Evolutionary conservation across 2,113 vertebrate species (phyloP).

Genomic region (Bufo gargarizans): DNA sequence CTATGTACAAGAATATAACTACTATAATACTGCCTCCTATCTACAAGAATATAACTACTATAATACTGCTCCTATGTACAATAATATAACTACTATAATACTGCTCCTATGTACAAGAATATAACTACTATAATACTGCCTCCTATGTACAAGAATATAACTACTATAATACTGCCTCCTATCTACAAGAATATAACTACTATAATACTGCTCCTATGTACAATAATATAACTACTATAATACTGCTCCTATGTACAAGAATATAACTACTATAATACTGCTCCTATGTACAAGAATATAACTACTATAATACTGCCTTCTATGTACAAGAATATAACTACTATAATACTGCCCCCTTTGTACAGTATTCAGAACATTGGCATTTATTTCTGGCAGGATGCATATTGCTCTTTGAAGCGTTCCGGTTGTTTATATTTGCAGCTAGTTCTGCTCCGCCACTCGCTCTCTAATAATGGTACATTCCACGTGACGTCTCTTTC

Average conservation of each 20-base stretch:
- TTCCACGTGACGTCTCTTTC: not conserved
- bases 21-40: slow-evolving; percentile 4
- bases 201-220: not conserved
- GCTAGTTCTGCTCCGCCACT: not conserved
- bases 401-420: not conserved
- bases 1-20: not conserved
- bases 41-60: slow-evolving; percentile 11
- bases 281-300: slow-evolving; percentile 1
- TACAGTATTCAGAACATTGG: not conserved
- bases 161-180: not conserved
- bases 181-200: slow-evolving; percentile 3
- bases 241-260: not conserved
- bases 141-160: slow-evolving; percentile 9
- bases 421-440: not conserved
- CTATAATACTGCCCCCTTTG: not conserved
- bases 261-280: slow-evolving; percentile 13
- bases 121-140: slow-evolving; percentile 13
- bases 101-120: slow-evolving; percentile 8
- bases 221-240: not conserved
- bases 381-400: not conserved
- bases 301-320: not conserved
- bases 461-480: not conserved
- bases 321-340: slow-evolving; percentile 16
- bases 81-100: slow-evolving; percentile 15
- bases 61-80: slow-evolving; percentile 4